Evolutionary conservation across 2,888 invertebrate genomes (phyloP), one percentile per base, ranked within the genome.

Genomic region (Perithous albicinctus): DNA sequence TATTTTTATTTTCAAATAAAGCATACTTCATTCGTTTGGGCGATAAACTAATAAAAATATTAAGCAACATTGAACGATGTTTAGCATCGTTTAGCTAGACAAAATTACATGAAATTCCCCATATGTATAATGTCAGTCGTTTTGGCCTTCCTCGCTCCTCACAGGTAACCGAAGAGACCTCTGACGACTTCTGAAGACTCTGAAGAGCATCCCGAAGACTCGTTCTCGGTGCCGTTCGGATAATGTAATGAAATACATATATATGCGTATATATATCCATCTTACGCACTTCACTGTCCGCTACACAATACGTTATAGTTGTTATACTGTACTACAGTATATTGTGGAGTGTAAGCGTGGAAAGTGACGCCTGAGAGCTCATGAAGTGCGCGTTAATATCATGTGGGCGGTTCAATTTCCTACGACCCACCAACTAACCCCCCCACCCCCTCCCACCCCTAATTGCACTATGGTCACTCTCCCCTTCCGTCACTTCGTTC

Each of bases 351-450:
- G 23, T n/a, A 73, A 64, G 64, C 54, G 51, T 64, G 54, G 41
- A 74, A 74, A 74, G 74, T 43, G 74, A 70, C 69, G 70, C 26
- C 41, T 18, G 35, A 64, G 23, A 80, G 83, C 83, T 82, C 63
- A 46, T 84, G 77, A 86, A 86, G 86, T 84, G 86, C 82, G 69
- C 85, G 86, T 86, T 80, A 82, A 77, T 85, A 77, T 86, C 85
- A 85, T 87, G 91, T 91, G 88, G 91, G 91, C 86, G 90, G 87
- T 88, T 88, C 88, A 89, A 91, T 91, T 91, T 91, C 86, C 88
- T 86, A 85, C 85, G 85, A 84, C 80, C 82, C 81, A 63, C 51
- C 77, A 67, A 83, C 82, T 85, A 82, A 38, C 41, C 41, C 20
- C 70, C 46, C 29, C 83, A 38, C 41, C 41, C 20, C 70, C 46